A percentile compares a stretch with the other conserved stretches of the same genome.
Conservation (phyloP, 1,140 invertebrate genomes). For the Helicoverpa armigera region DNA sequence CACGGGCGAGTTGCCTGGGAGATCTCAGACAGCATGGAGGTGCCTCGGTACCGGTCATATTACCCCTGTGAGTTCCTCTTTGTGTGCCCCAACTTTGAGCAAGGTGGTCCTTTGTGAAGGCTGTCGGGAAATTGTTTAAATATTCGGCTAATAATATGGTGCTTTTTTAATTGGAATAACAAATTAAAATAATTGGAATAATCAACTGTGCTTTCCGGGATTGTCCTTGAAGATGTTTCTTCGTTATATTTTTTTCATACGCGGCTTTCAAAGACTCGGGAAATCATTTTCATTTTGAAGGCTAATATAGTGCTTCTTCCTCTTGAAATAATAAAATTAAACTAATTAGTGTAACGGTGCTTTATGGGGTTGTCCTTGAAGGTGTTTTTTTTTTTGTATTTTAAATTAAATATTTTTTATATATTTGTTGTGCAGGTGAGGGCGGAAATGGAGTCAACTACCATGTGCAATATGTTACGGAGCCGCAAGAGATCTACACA, state of each 20-base stretch:
- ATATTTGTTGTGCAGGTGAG: slow-evolving; percentile 71
- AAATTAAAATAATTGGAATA: too few relatives aligned
- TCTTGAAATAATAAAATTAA: too few relatives aligned
- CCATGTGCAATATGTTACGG: slow-evolving; percentile 90
- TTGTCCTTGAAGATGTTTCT: too few relatives aligned
- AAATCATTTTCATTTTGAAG: too few relatives aligned
- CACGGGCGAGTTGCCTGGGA: slow-evolving; percentile 80
- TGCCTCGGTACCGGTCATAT: slow-evolving; percentile 81
- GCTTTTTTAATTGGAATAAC: not conserved
- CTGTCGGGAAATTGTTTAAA: not conserved
- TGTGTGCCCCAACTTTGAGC: not conserved
- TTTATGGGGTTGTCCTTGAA: not conserved
- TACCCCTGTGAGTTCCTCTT: slow-evolving; percentile 78
- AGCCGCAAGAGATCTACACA: slow-evolving; percentile 88
- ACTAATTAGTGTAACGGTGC: too few relatives aligned
- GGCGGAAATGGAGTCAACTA: slow-evolving; percentile 86
- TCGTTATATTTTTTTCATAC: too few relatives aligned
- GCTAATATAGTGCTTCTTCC: too few relatives aligned
- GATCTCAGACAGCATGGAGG: slow-evolving; percentile 80
- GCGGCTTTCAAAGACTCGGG: too few relatives aligned
- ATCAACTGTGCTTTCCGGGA: too few relatives aligned
- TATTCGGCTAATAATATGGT: too few relatives aligned
- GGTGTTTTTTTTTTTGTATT: not conserved
- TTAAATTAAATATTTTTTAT: slow-evolving; percentile 6
- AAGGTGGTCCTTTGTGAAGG: not conserved